Evolutionary conservation across 2,888 invertebrate genomes (phyloP).

Genomic region (Myopa tessellatipennis): DNA sequence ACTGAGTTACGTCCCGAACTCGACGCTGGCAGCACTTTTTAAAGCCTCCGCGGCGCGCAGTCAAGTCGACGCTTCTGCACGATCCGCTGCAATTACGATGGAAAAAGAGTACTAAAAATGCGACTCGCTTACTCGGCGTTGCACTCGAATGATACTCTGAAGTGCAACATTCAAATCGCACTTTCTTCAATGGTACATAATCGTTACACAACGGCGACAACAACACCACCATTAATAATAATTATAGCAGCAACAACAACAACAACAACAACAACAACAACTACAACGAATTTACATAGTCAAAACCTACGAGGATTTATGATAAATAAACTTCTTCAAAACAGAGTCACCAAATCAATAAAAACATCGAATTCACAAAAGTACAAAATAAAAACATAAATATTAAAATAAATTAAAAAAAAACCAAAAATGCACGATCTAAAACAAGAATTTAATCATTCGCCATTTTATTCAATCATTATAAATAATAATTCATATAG

Average conservation of each 20-base stretch:
- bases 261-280: too few species aligned
- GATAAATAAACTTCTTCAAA: too few species aligned
- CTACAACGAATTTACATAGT: too few species aligned
- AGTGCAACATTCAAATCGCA: background rate
- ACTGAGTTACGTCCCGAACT: constrained; percentile 9
- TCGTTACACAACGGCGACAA: background rate
- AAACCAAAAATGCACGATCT: too few species aligned
- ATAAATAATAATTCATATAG: too few species aligned
- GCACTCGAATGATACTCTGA: background rate
- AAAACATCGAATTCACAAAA: too few species aligned
- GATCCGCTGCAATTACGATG: constrained; percentile 44
- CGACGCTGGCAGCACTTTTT: background rate
- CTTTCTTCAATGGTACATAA: background rate
- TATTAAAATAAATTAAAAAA: too few species aligned
- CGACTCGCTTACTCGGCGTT: background rate
- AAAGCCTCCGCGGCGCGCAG: background rate
- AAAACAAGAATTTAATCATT: too few species aligned
- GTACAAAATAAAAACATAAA: too few species aligned
- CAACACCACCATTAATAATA: background rate
- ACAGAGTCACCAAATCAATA: too few species aligned
- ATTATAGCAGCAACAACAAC: background rate
- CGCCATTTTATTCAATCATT: too few species aligned
- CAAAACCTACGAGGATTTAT: too few species aligned
- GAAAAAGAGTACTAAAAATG: constrained; percentile 4
- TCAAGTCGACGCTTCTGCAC: constrained; percentile 28